Evolutionary conservation across 92 coral and sea anemone genomes (phyloP).

Genomic region (Ricordea florida): DNA sequence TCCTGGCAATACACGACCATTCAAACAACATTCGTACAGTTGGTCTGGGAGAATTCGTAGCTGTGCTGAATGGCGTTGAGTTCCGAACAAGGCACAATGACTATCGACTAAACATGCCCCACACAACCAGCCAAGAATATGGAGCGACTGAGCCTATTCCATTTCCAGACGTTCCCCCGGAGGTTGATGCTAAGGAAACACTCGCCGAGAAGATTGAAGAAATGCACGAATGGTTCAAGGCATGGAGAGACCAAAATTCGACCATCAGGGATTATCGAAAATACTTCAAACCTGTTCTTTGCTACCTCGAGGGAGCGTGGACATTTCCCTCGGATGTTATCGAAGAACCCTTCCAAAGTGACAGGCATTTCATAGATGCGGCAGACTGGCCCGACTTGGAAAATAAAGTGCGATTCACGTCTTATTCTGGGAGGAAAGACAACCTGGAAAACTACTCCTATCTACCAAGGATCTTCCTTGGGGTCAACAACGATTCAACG

Average conservation of each 20-base stretch:
- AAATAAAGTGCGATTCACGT: conserved; percentile 74
- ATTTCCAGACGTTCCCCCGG: conserved; percentile 48
- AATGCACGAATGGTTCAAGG: conserved; percentile 93
- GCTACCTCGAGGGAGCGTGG: conserved; percentile 85
- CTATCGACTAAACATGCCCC: conserved; percentile 83
- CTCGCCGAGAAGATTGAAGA: conserved; percentile 64
- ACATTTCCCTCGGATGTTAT: conserved; percentile 48
- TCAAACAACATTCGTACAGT: conserved; percentile 81
- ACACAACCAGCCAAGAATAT: conserved; percentile 43
- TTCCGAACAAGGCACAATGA: conserved; percentile 94
- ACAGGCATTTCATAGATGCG: conserved; percentile 80
- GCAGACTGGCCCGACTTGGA: conserved; percentile 71
- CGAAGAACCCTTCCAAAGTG: conserved; percentile 79
- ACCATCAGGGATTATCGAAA: conserved; percentile 73
- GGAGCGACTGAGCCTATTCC: conserved; percentile 64
- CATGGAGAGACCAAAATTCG: conserved; percentile 76
- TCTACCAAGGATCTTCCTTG: conserved; percentile 61
- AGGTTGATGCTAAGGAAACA: conserved; percentile 35
- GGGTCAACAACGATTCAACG: conserved; percentile 10
- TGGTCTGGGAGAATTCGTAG: conserved; percentile 83
- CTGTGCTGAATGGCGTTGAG: conserved; percentile 81
- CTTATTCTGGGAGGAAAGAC: conserved; percentile 77
- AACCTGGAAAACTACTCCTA: conserved; percentile 66
- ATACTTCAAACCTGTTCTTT: conserved; percentile 85
- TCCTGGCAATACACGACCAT: conserved; percentile 76